phyloP scores from a whole-genome alignment of 2,888 invertebrate genomes.

The Xylophagus ater region DNA sequence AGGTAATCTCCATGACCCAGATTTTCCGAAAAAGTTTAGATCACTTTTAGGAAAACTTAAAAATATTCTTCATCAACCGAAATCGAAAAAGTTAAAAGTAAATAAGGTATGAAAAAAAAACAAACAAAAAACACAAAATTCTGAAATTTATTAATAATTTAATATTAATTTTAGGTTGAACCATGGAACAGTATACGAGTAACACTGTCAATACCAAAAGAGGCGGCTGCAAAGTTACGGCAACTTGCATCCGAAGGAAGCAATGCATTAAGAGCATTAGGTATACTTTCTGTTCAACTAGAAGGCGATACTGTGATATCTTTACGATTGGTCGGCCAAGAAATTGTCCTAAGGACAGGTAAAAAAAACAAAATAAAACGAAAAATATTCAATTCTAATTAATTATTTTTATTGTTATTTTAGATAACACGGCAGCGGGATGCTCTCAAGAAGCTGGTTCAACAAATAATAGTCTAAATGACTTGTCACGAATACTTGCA shows the following conservation, averaged over 20 bases:
- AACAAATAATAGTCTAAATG: constrained; percentile 23
- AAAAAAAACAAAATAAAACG: constrained; percentile 21
- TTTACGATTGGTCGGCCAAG: constrained; percentile 58
- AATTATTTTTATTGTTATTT: constrained; percentile 18
- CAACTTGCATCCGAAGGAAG: constrained; percentile 88
- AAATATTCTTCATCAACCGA: constrained; percentile 52
- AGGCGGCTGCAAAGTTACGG: constrained; percentile 83
- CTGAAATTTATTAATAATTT: not conserved
- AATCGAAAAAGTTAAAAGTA: constrained; percentile 50
- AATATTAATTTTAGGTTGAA: constrained; percentile 52
- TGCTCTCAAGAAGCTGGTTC: constrained; percentile 28
- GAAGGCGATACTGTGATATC: constrained; percentile 76
- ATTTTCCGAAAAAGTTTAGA: constrained; percentile 71
- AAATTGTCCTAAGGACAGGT: constrained; percentile 52
- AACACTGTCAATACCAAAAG: constrained; percentile 93
- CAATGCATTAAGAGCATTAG: constrained; percentile 77
- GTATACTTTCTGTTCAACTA: constrained; percentile 90
- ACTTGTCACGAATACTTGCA: constrained; percentile 25
- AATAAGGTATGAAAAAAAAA: constrained; percentile 39
- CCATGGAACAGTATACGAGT: constrained; percentile 98
- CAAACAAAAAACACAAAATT: not conserved
- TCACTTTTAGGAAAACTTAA: constrained; percentile 66
- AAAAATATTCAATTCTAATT: not conserved
- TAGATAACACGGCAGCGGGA: constrained; percentile 26
- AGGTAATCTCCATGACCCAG: constrained; percentile 80